Evolutionary conservation across 2,888 invertebrate species (phyloP).

Genomic region (Cryptosula pallasiana): DNA sequence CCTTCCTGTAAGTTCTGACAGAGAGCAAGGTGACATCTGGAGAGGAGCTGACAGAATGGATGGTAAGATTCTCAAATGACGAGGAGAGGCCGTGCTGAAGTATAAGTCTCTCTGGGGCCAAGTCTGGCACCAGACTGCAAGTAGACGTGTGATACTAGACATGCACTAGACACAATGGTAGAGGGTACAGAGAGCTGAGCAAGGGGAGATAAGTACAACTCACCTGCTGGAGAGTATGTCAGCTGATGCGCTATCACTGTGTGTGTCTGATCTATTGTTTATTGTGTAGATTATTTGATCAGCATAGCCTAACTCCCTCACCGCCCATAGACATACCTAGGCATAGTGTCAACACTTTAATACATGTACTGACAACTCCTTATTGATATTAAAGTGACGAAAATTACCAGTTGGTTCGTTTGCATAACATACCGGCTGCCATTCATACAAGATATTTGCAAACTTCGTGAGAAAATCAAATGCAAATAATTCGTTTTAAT

Average conservation of each 20-base stretch:
- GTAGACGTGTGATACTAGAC: too few relatives aligned
- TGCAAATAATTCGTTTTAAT: too few relatives aligned
- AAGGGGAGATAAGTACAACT: background rate
- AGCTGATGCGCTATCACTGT: background rate
- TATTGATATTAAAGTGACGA: too few relatives aligned
- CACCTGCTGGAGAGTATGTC: slow-evolving; percentile 15
- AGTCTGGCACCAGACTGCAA: slow-evolving; percentile 13
- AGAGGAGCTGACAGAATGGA: slow-evolving; percentile 21
- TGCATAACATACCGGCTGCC: too few relatives aligned
- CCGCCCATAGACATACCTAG: slow-evolving; percentile 20
- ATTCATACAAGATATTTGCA: too few relatives aligned
- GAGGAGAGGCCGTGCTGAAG: slow-evolving; percentile 22
- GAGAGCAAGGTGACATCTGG: slow-evolving; percentile 10
- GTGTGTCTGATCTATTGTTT: background rate
- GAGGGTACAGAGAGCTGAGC: too few relatives aligned
- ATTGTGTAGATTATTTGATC: slow-evolving; percentile 20
- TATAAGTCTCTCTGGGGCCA: slow-evolving; percentile 18
- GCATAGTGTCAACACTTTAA: too few relatives aligned
- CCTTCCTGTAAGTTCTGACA: background rate
- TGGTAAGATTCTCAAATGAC: slow-evolving; percentile 7
- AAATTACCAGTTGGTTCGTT: too few relatives aligned
- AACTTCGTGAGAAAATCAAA: too few relatives aligned
- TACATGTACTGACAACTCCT: too few relatives aligned
- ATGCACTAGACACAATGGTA: too few relatives aligned
- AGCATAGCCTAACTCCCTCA: slow-evolving; percentile 2